phyloP scores from a whole-genome alignment of 2,113 vertebrate genomes.

The Podarcis muralis region DNA sequence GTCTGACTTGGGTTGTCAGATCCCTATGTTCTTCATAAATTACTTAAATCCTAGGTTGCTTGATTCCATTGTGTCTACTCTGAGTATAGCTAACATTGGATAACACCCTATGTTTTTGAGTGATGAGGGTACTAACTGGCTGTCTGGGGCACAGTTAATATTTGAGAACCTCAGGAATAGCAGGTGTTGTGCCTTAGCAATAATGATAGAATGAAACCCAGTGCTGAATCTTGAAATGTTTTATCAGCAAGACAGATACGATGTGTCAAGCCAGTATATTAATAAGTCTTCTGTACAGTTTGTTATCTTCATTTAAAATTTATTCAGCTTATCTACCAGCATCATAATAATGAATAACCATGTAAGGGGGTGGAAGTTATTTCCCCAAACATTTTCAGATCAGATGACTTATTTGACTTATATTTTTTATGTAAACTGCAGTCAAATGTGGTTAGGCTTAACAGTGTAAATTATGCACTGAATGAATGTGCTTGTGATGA shows the following conservation, averaged over 20 bases:
- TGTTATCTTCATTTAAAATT: slow-evolving; percentile 67
- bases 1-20: no score
- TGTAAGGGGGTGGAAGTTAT: slow-evolving; percentile 51
- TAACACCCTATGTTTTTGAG: not conserved
- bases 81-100: no score
- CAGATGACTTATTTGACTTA: slow-evolving; percentile 67
- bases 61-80: no score
- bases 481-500: slow-evolving; percentile 61
- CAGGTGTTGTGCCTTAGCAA: slow-evolving; percentile 49
- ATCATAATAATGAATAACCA: slow-evolving; percentile 62
- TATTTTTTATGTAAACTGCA: slow-evolving; percentile 71
- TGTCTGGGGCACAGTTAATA: not conserved
- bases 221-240: slow-evolving; percentile 31
- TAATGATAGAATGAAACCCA: slow-evolving; percentile 32
- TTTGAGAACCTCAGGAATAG: slow-evolving; percentile 50
- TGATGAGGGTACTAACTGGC: not conserved
- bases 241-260: slow-evolving; percentile 43
- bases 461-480: slow-evolving; percentile 60
- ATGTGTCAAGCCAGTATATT: slow-evolving; percentile 64
- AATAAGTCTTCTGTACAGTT: slow-evolving; percentile 57
- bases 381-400: slow-evolving; percentile 63
- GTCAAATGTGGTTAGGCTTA: slow-evolving; percentile 58
- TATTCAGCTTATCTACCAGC: slow-evolving; percentile 68
- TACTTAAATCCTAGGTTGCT: no score
- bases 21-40: no score